Percentiles rank a stretch among this genome's conserved stretches.
Evolutionary conservation across 2,888 invertebrate species (phyloP).

Genomic region (Leptogaster cylindrica): DNA sequence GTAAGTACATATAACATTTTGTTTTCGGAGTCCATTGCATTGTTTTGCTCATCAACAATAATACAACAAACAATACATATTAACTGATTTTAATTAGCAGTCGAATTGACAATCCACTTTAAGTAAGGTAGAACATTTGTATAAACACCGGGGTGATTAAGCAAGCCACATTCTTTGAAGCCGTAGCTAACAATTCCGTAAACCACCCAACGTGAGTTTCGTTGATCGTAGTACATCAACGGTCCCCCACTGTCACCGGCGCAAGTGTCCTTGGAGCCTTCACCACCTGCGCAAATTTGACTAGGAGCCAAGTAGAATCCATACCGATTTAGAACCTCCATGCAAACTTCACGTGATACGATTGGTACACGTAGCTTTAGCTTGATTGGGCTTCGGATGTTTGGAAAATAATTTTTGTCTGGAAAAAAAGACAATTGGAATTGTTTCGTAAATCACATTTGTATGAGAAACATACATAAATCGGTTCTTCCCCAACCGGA

Average conservation of each 20-base stretch:
- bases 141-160: conserved; percentile 74
- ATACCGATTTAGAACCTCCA: conserved; percentile 63
- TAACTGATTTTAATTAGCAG: background rate
- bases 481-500: conserved; percentile 72
- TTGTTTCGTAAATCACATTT: conserved; percentile 7
- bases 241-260: conserved; percentile 76
- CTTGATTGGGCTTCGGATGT: conserved; percentile 66
- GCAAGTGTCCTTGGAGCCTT: conserved; percentile 73
- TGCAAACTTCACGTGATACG: conserved; percentile 65
- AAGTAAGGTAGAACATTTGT: conserved; percentile 68
- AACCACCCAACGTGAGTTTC: conserved; percentile 63
- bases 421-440: conserved; percentile 42
- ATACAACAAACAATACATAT: too few relatives aligned
- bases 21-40: too few relatives aligned
- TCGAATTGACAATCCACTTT: conserved; percentile 66
- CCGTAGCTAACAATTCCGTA: conserved; percentile 75
- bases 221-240: conserved; percentile 67
- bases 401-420: conserved; percentile 59
- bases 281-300: conserved; percentile 76
- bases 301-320: conserved; percentile 64
- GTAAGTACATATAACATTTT: too few relatives aligned
- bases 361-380: conserved; percentile 69
- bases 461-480: conserved; percentile 53
- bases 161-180: conserved; percentile 69
- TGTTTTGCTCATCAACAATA: too few relatives aligned